These are phyloP conservation scores for Merops nubicus DNA, from an alignment of 2,113 vertebrate species.

Conservation along the genomic window DNA sequence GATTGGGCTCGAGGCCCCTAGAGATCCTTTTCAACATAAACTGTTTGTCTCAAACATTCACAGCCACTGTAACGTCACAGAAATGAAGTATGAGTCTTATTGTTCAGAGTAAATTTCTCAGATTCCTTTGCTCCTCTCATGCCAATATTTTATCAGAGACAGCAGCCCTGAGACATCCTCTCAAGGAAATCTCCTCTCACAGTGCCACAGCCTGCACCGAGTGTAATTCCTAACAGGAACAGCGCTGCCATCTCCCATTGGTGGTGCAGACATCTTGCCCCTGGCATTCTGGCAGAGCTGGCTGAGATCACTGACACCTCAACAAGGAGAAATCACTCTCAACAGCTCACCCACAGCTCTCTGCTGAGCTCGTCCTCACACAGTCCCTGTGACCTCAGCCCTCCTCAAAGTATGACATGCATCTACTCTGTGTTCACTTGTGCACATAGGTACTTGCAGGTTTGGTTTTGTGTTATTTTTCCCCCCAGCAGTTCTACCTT, in stretches of 20 bases:
- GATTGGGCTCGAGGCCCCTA: not conserved
- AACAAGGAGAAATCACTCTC: not conserved
- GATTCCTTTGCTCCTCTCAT: not conserved
- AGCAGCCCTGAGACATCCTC: not conserved
- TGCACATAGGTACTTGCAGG: not conserved
- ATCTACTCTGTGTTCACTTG: not conserved
- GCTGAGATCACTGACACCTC: not conserved
- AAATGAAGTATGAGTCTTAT: not conserved
- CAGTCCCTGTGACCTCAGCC: not conserved
- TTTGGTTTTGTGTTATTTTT: not conserved
- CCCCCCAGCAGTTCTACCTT: not conserved
- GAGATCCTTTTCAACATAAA: not conserved
- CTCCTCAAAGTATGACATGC: not conserved
- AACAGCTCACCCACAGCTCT: not conserved
- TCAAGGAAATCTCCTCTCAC: not conserved
- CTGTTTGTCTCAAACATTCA: not conserved
- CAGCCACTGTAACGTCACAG: not conserved
- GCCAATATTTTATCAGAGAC: not conserved
- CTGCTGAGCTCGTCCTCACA: not conserved
- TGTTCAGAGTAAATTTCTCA: not conserved
- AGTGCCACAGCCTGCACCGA: not conserved
- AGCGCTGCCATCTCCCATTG: fast-evolving
- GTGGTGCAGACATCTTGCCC: fast-evolving
- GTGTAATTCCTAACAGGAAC: not conserved
- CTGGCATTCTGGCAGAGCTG: not conserved